phyloP scores from a whole-genome alignment of 1,140 invertebrate species.

The Apolygus lucorum region DNA sequence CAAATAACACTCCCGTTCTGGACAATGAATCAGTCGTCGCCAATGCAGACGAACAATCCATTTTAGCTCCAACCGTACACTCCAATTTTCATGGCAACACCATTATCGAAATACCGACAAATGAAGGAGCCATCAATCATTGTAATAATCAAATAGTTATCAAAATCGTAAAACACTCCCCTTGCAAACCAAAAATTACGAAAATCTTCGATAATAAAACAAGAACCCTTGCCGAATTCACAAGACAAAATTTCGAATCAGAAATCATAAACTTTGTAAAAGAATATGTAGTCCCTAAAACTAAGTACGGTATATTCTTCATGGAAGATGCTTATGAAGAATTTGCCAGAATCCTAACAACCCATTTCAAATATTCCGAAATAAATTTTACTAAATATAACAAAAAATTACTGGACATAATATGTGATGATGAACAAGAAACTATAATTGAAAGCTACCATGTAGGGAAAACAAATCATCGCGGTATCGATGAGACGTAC shows the following conservation, averaged over 20 bases:
- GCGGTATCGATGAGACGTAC: not conserved
- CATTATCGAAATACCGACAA: not conserved
- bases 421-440: not conserved
- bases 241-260: not conserved
- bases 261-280: not conserved
- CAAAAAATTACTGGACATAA: not conserved
- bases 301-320: not conserved
- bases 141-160: slow-evolving; percentile 1
- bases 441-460: not conserved
- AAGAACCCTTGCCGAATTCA: not conserved
- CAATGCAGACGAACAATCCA: too few species aligned
- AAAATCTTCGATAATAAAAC: not conserved
- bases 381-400: not conserved
- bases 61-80: too few species aligned
- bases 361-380: not conserved
- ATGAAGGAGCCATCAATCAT: not conserved
- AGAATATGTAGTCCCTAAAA: not conserved
- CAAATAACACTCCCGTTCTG: too few species aligned
- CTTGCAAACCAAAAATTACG: not conserved
- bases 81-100: not conserved
- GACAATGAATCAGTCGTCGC: too few species aligned
- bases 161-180: not conserved
- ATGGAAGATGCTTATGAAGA: not conserved
- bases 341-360: not conserved
- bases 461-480: not conserved